These are phyloP conservation scores for Esox lucius DNA, from an alignment of 2,797 vertebrate species.

Conservation along the genomic window DNA sequence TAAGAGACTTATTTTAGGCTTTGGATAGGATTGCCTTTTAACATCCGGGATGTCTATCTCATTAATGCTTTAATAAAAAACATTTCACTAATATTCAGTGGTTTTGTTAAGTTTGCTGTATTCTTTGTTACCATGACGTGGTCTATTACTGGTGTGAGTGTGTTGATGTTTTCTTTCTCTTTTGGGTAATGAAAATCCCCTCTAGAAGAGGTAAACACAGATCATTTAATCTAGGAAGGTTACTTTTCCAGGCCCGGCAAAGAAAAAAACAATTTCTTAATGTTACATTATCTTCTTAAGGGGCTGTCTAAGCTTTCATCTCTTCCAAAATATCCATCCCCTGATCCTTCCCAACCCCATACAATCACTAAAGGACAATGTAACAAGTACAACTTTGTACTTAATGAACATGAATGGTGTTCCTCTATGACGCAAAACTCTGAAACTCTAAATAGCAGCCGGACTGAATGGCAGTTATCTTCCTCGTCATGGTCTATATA, in stretches of 20 bases:
- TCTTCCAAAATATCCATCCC: not conserved
- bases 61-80: not conserved
- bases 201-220: too few species aligned
- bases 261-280: too few species aligned
- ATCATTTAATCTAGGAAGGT: too few species aligned
- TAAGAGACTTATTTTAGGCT: not conserved
- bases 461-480: slow-evolving; percentile 39
- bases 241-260: too few species aligned
- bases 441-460: slow-evolving; percentile 16
- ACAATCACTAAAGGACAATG: slow-evolving; percentile 27
- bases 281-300: too few species aligned
- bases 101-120: not conserved
- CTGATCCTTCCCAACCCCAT: not conserved
- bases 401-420: slow-evolving; percentile 19
- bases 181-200: too few species aligned
- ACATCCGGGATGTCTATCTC: not conserved
- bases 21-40: not conserved
- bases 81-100: not conserved
- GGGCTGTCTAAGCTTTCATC: slow-evolving; percentile 2
- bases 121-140: not conserved
- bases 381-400: slow-evolving; percentile 31
- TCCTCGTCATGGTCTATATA: slow-evolving; percentile 19
- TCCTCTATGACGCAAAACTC: slow-evolving; percentile 26
- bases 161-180: too few species aligned
- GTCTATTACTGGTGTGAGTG: not conserved